Evolutionary conservation across 2,888 invertebrate species (phyloP), one percentile per base, ranked within the genome.

Genomic region (Melinaea marsaeus): DNA sequence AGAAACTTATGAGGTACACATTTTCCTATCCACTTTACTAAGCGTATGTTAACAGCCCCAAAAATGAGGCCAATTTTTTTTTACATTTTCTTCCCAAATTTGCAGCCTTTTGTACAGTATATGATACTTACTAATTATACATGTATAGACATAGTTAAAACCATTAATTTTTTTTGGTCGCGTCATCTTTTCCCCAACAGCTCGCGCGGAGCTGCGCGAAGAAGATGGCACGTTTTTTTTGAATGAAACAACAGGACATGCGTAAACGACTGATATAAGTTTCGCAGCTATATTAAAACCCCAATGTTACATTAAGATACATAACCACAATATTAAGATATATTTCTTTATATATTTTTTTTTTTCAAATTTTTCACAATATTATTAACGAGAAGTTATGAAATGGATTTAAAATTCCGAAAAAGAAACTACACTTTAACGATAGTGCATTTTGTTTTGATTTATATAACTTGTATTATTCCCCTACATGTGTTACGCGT

Each of bases 41-140:
- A 90, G 90, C 90, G 90, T 90, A 90, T 88, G 81, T 80, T 84
- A 84, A 75, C 80, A 82, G 82, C 84, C 88, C 82, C 88, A 84
- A 78, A 81, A 82, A 80, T 78, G 85, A 79, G 84, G 80, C 85
- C 85, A 80, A 79, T 78, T 84, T 85, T 86, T 86, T 86, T 85
- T 87, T 85, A 84, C 82, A 84, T 84, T 84, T 87, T 79, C 84
- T 84, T 82, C 79, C 79, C 84, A 83, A 84, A 83, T 81, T 84
- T 84, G 84, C 84, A 84, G 84, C 86, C 85, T 85, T 88, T 88
- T 86, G 86, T 88, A 89, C 86, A 88, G 87, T 87, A 88, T 87
- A 87, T 85, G 86, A 87, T 88, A 88, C 86, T 88, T 87, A 87
- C 86, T 85, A 86, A 82, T 82, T 80, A 83, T 80, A 85, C 81